phyloP scores from a whole-genome alignment of 2,888 invertebrate genomes.

The Lasius platythorax region DNA sequence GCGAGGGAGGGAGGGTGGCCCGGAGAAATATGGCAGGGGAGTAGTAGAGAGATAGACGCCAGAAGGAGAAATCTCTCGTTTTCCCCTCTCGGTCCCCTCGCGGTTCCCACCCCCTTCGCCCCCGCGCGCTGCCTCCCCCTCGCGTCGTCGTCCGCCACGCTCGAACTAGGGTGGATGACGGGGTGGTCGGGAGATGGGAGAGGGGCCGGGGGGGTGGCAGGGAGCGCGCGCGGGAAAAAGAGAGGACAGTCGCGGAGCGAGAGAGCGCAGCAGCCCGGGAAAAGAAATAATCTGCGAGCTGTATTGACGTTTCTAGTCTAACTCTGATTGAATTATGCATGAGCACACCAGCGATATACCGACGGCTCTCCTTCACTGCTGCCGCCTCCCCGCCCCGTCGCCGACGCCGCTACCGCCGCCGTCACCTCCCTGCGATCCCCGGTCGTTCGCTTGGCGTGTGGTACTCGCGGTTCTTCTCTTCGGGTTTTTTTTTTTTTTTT shows the following conservation, averaged over 20 bases:
- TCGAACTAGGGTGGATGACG: constrained; percentile 66
- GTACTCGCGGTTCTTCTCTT: constrained; percentile 15
- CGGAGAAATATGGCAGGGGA: constrained; percentile 57
- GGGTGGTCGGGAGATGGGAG: not conserved
- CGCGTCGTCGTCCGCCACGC: constrained; percentile 44
- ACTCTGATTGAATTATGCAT: constrained; percentile 86
- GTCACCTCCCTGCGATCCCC: constrained; percentile 36
- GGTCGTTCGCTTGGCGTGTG: constrained; percentile 48
- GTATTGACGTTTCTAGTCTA: constrained; percentile 86
- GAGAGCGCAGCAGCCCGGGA: constrained; percentile 83
- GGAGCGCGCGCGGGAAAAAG: constrained; percentile 64
- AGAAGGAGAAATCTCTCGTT: constrained; percentile 78
- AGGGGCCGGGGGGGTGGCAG: constrained; percentile 35
- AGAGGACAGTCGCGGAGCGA: constrained; percentile 71
- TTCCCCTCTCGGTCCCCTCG: constrained; percentile 68
- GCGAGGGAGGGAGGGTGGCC: constrained; percentile 49
- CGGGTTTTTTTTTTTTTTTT: constrained; percentile 3
- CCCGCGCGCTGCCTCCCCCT: constrained; percentile 39
- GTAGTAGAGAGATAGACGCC: constrained; percentile 76
- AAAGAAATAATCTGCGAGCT: constrained; percentile 86
- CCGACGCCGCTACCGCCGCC: constrained; percentile 8
- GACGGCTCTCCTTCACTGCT: constrained; percentile 75
- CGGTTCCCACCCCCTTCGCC: constrained; percentile 56
- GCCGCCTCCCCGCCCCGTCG: constrained; percentile 33
- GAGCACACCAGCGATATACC: constrained; percentile 84